These are phyloP conservation scores for Euthynnus affinis DNA, from an alignment of 2,797 vertebrate species.

Conservation along the genomic window DNA sequence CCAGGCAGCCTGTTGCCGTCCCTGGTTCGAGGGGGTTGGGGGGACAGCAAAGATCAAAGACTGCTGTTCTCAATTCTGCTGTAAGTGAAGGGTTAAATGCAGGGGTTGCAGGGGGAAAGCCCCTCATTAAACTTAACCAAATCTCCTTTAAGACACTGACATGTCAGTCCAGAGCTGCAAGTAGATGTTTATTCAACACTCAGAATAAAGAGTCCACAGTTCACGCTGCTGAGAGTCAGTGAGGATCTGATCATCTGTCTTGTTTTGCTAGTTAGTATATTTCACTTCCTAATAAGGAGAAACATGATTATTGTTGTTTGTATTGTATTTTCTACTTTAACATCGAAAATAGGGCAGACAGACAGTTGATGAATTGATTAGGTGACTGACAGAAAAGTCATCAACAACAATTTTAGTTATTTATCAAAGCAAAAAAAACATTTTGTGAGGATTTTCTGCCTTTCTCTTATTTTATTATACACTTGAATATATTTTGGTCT, in stretches of 20 bases:
- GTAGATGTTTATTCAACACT: neutral
- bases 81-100: conserved; percentile 77
- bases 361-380: too few species aligned
- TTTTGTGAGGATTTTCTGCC: neutral
- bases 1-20: conserved; percentile 52
- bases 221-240: neutral
- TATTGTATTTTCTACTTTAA: neutral
- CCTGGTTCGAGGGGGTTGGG: conserved; percentile 46
- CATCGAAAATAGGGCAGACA: too few species aligned
- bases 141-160: conserved; percentile 53
- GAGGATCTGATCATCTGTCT: neutral
- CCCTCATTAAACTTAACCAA: conserved; percentile 69
- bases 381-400: neutral
- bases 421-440: neutral
- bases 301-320: neutral
- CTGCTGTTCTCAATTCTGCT: conserved; percentile 42
- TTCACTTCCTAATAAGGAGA: neutral
- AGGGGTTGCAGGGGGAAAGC: conserved; percentile 50
- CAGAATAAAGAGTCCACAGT: neutral
- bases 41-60: conserved; percentile 67
- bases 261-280: neutral
- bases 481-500: too few species aligned
- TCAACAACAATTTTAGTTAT: neutral
- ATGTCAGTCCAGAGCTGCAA: conserved; percentile 3
- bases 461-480: neutral